A percentile compares a stretch with the other conserved stretches of the same genome.
phyloP scores from a whole-genome alignment of 2,888 invertebrate genomes.

The Andrena minutula region DNA sequence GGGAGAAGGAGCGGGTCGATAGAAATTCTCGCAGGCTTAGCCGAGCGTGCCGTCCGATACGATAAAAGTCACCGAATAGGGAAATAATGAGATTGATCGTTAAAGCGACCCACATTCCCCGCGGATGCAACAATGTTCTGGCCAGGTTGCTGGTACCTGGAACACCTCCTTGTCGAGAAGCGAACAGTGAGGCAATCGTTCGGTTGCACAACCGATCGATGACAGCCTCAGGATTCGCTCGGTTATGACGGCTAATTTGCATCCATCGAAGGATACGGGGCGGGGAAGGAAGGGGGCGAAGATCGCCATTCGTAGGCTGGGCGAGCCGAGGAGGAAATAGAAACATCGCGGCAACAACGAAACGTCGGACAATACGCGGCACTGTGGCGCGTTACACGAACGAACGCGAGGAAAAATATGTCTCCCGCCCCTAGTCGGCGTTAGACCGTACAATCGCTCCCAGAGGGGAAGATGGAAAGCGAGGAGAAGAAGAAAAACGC shows the following conservation, averaged over 20 bases:
- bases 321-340: not conserved
- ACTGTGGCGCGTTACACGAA: not conserved
- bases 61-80: conserved; percentile 26
- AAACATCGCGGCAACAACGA: not conserved
- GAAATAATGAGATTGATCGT: conserved; percentile 51
- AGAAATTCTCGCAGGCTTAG: conserved; percentile 1
- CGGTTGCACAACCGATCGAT: conserved; percentile 60
- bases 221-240: conserved; percentile 49
- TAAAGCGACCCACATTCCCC: conserved; percentile 56
- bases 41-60: conserved; percentile 14
- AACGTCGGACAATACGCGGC: not conserved
- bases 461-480: not conserved
- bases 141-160: conserved; percentile 49
- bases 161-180: conserved; percentile 43
- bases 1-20: not conserved
- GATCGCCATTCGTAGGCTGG: not conserved
- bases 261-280: conserved; percentile 45
- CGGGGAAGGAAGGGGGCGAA: conserved; percentile 5
- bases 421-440: too few species aligned
- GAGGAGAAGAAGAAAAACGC: conserved; percentile 1
- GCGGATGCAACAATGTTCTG: conserved; percentile 57
- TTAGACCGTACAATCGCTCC: not conserved
- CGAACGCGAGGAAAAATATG: not conserved
- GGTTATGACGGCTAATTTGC: conserved; percentile 64
- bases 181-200: conserved; percentile 55